Percentiles rank a stretch among this genome's conserved stretches.
Conservation (phyloP, 2,888 invertebrate species). For the Chorisops tibialis region DNA sequence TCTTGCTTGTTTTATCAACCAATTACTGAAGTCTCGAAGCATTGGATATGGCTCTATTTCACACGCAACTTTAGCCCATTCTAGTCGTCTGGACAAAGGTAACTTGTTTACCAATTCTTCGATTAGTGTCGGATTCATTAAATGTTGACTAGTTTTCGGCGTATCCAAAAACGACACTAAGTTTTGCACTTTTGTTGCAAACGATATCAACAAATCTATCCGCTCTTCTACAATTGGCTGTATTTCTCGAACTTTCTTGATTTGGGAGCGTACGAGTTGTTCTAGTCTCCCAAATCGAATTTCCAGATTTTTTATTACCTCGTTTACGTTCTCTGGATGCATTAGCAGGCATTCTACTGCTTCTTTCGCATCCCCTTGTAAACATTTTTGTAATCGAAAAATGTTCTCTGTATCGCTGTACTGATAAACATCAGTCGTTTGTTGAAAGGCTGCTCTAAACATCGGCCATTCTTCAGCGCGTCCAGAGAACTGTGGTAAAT, state of each 20-base stretch:
- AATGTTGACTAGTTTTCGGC: conserved; percentile 15
- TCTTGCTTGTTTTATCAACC: conserved; percentile 18
- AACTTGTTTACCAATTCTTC: conserved; percentile 28
- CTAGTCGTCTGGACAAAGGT: conserved; percentile 18
- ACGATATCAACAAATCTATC: conserved; percentile 23
- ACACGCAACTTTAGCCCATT: conserved; percentile 28
- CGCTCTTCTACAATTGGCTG: conserved; percentile 12
- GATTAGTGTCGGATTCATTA: conserved; percentile 30
- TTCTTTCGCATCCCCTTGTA: conserved; percentile 2
- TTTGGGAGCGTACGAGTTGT: conserved; percentile 26
- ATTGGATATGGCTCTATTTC: conserved; percentile 18
- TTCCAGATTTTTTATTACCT: conserved; percentile 29
- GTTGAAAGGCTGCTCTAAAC: too few species aligned
- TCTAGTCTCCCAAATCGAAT: conserved; percentile 32
- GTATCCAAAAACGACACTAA: conserved; percentile 23
- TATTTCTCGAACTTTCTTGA: conserved; percentile 26
- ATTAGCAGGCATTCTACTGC: conserved; percentile 25
- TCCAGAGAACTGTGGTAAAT: too few species aligned
- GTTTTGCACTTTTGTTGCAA: conserved; percentile 19
- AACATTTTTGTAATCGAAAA: conserved; percentile 17
- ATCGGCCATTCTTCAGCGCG: too few species aligned
- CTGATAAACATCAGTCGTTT: not conserved
- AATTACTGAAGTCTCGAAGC: conserved; percentile 25
- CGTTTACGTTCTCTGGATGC: conserved; percentile 26
- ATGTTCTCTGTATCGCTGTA: conserved; percentile 23